Conservation (phyloP, 2,113 vertebrate genomes). For the Anguilla rostrata region DNA sequence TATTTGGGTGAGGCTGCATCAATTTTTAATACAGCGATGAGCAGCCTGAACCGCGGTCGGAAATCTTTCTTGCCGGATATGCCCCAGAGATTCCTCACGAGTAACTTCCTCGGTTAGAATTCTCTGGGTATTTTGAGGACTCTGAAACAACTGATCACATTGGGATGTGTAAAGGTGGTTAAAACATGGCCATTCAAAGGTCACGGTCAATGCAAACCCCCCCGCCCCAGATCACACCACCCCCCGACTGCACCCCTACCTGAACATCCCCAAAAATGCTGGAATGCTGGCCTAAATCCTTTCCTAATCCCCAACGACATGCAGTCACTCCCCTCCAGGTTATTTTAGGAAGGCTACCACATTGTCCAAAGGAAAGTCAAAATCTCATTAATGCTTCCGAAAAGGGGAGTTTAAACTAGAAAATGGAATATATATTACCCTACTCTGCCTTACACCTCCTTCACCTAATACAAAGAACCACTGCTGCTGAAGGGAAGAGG, state of each 20-base stretch:
- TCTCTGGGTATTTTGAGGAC: too few species aligned
- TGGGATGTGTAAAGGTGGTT: too few species aligned
- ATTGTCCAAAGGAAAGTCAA: slow-evolving; percentile 13
- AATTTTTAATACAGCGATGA: too few species aligned
- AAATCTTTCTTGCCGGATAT: too few species aligned
- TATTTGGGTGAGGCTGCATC: too few species aligned
- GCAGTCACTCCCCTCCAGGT: neutral
- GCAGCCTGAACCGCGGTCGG: too few species aligned
- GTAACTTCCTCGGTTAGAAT: too few species aligned
- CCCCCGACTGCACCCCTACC: too few species aligned
- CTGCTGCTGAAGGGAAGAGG: neutral
- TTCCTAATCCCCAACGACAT: neutral
- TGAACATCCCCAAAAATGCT: neutral
- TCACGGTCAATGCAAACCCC: too few species aligned
- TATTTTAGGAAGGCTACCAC: neutral
- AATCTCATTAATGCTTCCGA: neutral
- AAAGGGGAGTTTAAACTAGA: neutral
- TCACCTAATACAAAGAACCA: slow-evolving; percentile 3
- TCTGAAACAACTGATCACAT: too few species aligned
- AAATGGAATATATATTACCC: neutral
- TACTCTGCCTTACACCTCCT: neutral
- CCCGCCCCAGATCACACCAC: neutral
- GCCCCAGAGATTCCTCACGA: too few species aligned
- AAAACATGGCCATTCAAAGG: too few species aligned
- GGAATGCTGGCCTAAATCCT: neutral